phyloP scores from a whole-genome alignment of 2,797 vertebrate species.

The Aplochiton taeniatus region DNA sequence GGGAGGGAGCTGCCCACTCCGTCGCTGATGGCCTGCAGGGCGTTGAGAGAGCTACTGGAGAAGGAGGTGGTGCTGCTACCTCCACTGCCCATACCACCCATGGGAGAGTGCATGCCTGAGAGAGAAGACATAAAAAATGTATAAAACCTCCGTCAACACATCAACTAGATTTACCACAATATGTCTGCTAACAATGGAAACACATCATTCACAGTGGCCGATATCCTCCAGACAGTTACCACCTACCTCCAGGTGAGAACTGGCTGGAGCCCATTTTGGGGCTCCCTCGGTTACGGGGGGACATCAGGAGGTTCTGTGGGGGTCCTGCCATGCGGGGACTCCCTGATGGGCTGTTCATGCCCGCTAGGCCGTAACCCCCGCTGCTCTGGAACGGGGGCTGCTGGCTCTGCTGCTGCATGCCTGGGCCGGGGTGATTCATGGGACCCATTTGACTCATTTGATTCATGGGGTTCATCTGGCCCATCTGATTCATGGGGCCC shows the following conservation, averaged over 20 bases:
- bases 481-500: conserved; percentile 55
- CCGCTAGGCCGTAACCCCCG: conserved; percentile 82
- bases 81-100: conserved; percentile 82
- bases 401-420: conserved; percentile 74
- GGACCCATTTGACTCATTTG: too few relatives aligned
- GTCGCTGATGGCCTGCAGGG: conserved; percentile 96
- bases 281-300: conserved; percentile 90
- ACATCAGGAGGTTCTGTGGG: conserved; percentile 89
- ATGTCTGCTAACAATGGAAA: too few relatives aligned
- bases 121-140: conserved; percentile 2
- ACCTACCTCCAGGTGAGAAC: conserved; percentile 92
- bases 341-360: conserved; percentile 88
- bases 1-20: conserved; percentile 92
- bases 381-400: conserved; percentile 85
- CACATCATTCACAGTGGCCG: too few relatives aligned
- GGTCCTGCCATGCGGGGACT: conserved; percentile 86
- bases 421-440: conserved; percentile 69
- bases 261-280: conserved; percentile 93
- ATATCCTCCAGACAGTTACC: background rate
- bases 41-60: conserved; percentile 96
- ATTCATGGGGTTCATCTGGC: too few relatives aligned
- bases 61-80: conserved; percentile 80
- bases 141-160: background rate
- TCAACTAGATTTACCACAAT: background rate
- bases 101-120: conserved; percentile 90